These are phyloP conservation scores for Dreissena polymorpha DNA, from an alignment of 1,140 invertebrate species.

Conservation along the genomic window DNA sequence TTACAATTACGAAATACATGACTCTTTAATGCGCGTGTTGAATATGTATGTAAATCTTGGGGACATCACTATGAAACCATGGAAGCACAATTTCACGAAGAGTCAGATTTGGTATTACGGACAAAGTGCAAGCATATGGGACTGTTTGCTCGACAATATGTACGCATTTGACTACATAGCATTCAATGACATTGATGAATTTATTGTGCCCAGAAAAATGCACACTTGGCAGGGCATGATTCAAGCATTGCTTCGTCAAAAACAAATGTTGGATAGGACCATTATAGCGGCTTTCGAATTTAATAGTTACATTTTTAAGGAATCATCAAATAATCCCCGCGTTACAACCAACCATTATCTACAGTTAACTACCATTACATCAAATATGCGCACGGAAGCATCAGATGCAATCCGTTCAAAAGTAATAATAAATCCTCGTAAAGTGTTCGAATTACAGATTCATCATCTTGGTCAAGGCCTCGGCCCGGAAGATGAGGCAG, in stretches of 20 bases:
- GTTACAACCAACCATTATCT: constrained; percentile 50
- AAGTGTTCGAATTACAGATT: constrained; percentile 76
- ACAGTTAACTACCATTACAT: constrained; percentile 61
- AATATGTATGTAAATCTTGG: constrained; percentile 63
- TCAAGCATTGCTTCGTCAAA: not conserved
- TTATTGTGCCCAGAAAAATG: constrained; percentile 70
- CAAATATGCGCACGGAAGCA: constrained; percentile 54
- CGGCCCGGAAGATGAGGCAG: not conserved
- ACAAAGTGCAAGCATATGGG: constrained; percentile 74
- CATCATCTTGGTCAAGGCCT: constrained; percentile 74
- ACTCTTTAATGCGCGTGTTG: constrained; percentile 62
- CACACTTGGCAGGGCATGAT: constrained; percentile 63
- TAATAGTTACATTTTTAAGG: constrained; percentile 73
- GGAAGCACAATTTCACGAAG: constrained; percentile 49
- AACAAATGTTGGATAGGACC: not conserved
- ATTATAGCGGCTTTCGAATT: constrained; percentile 71
- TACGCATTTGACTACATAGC: constrained; percentile 67
- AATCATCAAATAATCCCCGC: constrained; percentile 57
- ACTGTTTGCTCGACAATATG: constrained; percentile 77
- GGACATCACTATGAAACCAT: constrained; percentile 66
- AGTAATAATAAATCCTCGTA: constrained; percentile 67
- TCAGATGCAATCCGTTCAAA: constrained; percentile 70
- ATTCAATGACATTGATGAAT: constrained; percentile 77
- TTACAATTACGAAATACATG: constrained; percentile 67
- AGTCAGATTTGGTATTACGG: constrained; percentile 76